Evolutionary conservation across 1,140 invertebrate species (phyloP).

Genomic region (Neodiprion fabricii): DNA sequence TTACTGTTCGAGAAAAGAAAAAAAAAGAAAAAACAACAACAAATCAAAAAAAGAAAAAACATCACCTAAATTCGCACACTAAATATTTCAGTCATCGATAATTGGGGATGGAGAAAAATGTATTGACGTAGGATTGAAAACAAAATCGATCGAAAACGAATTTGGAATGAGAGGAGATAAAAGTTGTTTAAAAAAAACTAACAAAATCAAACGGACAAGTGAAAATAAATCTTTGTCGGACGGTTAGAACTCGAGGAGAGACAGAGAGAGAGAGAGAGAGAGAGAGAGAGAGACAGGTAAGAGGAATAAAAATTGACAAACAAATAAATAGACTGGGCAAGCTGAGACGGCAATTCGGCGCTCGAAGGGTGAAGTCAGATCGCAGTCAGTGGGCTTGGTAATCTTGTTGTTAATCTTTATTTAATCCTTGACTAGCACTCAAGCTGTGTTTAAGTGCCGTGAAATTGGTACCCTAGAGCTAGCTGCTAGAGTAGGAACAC

Average conservation of each 20-base stretch:
- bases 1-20: too few species aligned
- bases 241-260: neutral
- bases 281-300: neutral
- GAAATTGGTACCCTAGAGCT: slow-evolving; percentile 43
- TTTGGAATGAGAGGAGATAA: too few species aligned
- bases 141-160: too few species aligned
- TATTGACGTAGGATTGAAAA: too few species aligned
- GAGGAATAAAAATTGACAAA: slow-evolving; percentile 49
- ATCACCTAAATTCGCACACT: too few species aligned
- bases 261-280: neutral
- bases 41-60: too few species aligned
- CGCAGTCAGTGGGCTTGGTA: slow-evolving; percentile 31
- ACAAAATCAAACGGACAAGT: too few species aligned
- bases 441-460: slow-evolving; percentile 54
- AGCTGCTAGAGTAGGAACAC: neutral
- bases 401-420: slow-evolving; percentile 61
- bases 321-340: slow-evolving; percentile 46
- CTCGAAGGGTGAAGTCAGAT: neutral
- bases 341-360: neutral
- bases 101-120: too few species aligned
- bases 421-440: slow-evolving; percentile 62
- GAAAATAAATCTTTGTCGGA: too few species aligned
- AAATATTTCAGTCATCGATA: too few species aligned
- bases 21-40: too few species aligned
- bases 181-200: too few species aligned